Percentiles rank a stretch among this genome's conserved stretches.
Evolutionary conservation across 2,797 vertebrate genomes (phyloP).

Genomic region (Caiman crocodilus): DNA sequence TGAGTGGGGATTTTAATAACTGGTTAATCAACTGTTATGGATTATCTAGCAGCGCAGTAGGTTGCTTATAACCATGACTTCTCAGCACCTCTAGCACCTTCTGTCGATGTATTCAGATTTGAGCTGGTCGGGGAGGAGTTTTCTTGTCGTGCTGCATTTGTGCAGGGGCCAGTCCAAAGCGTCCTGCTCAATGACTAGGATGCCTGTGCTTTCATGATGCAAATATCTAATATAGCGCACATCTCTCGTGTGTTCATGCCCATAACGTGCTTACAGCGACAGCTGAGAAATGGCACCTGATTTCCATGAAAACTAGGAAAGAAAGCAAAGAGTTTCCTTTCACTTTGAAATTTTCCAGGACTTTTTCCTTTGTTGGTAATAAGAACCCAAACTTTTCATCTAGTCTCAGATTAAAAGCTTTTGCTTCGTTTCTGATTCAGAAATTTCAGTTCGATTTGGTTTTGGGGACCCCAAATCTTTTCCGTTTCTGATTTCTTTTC

Average conservation of each 20-base stretch:
- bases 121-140: background rate
- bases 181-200: background rate
- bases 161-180: background rate
- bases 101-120: background rate
- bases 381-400: rapidly evolving
- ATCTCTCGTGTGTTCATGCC: background rate
- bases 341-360: rapidly evolving
- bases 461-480: background rate
- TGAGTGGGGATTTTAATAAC: background rate
- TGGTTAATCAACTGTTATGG: too few species aligned
- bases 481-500: background rate
- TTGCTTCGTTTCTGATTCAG: background rate
- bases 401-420: rapidly evolving
- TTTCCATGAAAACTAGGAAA: background rate
- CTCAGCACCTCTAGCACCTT: background rate
- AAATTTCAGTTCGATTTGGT: background rate
- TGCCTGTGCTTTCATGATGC: background rate
- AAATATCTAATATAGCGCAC: rapidly evolving
- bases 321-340: rapidly evolving
- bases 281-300: rapidly evolving
- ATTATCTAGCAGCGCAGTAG: background rate
- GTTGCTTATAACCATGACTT: background rate
- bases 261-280: rapidly evolving
- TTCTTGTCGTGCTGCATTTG: background rate
- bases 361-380: background rate